Conservation (phyloP, 2,797 vertebrate genomes). For the Ataeniobius toweri region DNA sequence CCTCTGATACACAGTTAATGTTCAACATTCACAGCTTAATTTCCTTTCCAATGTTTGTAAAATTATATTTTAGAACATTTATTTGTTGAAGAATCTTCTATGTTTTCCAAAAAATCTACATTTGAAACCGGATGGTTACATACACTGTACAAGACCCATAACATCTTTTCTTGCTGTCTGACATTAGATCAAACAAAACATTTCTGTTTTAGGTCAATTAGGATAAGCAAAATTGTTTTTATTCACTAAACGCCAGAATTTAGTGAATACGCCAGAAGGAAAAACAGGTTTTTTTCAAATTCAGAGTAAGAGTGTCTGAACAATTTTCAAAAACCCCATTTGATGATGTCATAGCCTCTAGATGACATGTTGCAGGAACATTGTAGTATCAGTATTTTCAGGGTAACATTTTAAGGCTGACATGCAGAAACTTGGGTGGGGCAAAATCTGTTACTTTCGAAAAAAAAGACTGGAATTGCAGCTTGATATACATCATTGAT, state of each 20-base stretch:
- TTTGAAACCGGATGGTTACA: not conserved
- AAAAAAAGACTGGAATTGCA: not conserved
- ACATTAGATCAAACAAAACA: too few species aligned
- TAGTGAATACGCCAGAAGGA: too few species aligned
- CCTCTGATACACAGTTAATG: not conserved
- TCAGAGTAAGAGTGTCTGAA: not conserved
- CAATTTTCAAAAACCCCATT: not conserved
- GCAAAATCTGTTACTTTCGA: too few species aligned
- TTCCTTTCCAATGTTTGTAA: not conserved
- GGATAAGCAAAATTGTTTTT: too few species aligned
- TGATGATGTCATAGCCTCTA: not conserved
- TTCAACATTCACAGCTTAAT: not conserved
- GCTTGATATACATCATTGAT: not conserved
- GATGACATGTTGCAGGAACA: too few species aligned
- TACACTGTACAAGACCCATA: not conserved
- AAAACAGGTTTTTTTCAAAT: too few species aligned
- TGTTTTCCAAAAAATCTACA: not conserved
- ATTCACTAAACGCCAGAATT: too few species aligned
- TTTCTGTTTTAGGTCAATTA: too few species aligned
- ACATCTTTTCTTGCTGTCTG: not conserved
- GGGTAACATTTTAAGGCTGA: too few species aligned
- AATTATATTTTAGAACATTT: not conserved
- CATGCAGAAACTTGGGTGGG: too few species aligned
- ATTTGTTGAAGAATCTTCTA: not conserved
- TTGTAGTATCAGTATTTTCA: too few species aligned